These are phyloP conservation scores for Dicroscelio sp. DNA, from an alignment of 2,888 invertebrate species.

Conservation along the genomic window DNA sequence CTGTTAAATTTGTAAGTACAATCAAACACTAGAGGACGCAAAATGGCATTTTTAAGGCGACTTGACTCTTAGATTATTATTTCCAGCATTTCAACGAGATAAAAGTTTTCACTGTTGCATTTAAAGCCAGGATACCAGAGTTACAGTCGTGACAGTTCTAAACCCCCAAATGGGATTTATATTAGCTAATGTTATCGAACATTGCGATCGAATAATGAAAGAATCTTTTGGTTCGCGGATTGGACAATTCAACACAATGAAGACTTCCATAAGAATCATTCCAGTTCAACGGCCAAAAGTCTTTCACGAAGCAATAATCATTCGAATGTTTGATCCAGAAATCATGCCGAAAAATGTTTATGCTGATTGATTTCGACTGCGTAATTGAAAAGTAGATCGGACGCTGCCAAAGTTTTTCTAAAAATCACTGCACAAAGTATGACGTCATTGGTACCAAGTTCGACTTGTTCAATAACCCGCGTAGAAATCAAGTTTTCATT, in stretches of 20 bases:
- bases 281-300: background rate
- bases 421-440: conserved; percentile 48
- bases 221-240: background rate
- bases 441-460: background rate
- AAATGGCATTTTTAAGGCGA: no score
- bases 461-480: background rate
- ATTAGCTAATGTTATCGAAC: conserved; percentile 5
- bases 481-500: conserved; percentile 28
- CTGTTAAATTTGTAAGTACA: no score
- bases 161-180: conserved; percentile 20
- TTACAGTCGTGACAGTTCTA: conserved; percentile 47
- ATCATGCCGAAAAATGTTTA: background rate
- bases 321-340: conserved; percentile 20
- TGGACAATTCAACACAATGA: background rate
- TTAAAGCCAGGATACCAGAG: background rate
- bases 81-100: no score
- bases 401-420: conserved; percentile 28
- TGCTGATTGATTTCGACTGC: background rate
- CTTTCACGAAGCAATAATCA: background rate
- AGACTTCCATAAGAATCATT: background rate
- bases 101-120: conserved; percentile 13
- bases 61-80: no score
- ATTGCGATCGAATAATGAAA: conserved; percentile 1
- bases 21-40: no score
- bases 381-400: conserved; percentile 1